phyloP scores from a whole-genome alignment of 1,140 invertebrate genomes.

The Telenomus remus region DNA sequence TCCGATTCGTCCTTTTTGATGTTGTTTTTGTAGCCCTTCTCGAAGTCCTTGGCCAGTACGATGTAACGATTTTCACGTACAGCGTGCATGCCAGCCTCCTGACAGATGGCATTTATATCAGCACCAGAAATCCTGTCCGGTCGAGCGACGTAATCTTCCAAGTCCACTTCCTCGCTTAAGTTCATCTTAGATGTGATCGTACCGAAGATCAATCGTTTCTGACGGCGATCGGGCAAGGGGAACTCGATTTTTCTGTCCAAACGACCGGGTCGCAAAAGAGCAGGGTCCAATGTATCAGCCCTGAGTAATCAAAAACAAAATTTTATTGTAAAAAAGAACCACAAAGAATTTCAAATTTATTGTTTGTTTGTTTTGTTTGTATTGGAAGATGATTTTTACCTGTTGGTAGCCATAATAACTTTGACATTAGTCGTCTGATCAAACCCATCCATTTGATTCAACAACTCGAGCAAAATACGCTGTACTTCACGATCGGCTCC shows the following conservation, averaged over 20 bases:
- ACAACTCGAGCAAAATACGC: constrained; percentile 95
- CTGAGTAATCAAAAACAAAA: constrained; percentile 72
- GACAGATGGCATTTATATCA: constrained; percentile 99
- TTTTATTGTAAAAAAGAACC: too few relatives aligned
- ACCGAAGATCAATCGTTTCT: constrained; percentile 98
- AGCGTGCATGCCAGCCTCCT: constrained; percentile 97
- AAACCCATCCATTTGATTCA: constrained; percentile 99
- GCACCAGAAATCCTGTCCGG: constrained; percentile 99
- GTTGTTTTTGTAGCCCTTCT: constrained; percentile 99
- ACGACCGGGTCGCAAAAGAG: constrained; percentile 95
- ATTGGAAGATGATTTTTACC: too few relatives aligned
- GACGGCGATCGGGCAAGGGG: constrained; percentile 96
- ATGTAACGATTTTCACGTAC: constrained; percentile 99
- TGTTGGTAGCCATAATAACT: constrained; percentile 99
- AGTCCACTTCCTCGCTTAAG: constrained; percentile 98
- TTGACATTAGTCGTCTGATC: constrained; percentile 99
- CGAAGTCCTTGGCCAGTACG: constrained; percentile 98
- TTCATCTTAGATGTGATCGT: constrained; percentile 99
- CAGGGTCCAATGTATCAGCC: constrained; percentile 98
- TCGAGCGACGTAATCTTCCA: constrained; percentile 98
- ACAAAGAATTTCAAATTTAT: too few relatives aligned
- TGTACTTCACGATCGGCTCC: constrained; percentile 99
- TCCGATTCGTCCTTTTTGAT: constrained; percentile 99
- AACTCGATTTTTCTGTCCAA: constrained; percentile 99
- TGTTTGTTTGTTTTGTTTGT: constrained; percentile 10